Percentiles rank a stretch among this genome's conserved stretches.
phyloP scores from a whole-genome alignment of 2,113 vertebrate species.

The Recurvirostra avosetta region DNA sequence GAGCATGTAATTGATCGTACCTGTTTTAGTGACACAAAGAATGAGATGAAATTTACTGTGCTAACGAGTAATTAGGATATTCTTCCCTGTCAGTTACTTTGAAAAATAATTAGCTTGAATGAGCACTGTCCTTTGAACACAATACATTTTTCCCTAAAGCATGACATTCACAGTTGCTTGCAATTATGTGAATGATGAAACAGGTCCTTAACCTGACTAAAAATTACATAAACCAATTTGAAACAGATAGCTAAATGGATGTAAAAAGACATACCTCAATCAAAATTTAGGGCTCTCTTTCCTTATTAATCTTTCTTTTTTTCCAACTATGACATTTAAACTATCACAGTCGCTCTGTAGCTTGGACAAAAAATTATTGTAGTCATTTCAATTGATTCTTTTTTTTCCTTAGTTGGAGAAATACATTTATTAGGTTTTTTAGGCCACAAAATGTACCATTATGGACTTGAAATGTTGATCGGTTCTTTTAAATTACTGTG shows the following conservation, averaged over 20 bases:
- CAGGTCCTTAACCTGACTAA: background rate
- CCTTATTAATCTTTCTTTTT: background rate
- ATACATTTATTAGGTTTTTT: background rate
- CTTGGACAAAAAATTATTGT: background rate
- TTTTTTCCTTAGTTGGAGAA: background rate
- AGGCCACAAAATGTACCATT: background rate
- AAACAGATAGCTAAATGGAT: background rate
- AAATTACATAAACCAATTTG: background rate
- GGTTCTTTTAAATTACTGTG: background rate
- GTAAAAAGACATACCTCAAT: background rate
- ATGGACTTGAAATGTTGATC: background rate
- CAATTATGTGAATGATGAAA: slow-evolving; percentile 3
- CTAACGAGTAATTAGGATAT: slow-evolving; percentile 61
- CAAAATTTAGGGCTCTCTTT: background rate
- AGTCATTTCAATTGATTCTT: background rate
- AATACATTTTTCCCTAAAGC: background rate
- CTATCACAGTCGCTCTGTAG: background rate
- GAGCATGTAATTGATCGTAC: background rate
- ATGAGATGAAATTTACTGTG: background rate
- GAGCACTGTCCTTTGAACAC: slow-evolving; percentile 19
- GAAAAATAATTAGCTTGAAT: slow-evolving; percentile 50
- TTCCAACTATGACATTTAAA: background rate
- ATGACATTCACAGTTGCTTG: background rate
- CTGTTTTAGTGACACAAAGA: background rate
- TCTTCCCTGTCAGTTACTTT: slow-evolving; percentile 45